These are phyloP conservation scores for Julus scandinavius DNA, from an alignment of 2,888 invertebrate species.

Conservation along the genomic window DNA sequence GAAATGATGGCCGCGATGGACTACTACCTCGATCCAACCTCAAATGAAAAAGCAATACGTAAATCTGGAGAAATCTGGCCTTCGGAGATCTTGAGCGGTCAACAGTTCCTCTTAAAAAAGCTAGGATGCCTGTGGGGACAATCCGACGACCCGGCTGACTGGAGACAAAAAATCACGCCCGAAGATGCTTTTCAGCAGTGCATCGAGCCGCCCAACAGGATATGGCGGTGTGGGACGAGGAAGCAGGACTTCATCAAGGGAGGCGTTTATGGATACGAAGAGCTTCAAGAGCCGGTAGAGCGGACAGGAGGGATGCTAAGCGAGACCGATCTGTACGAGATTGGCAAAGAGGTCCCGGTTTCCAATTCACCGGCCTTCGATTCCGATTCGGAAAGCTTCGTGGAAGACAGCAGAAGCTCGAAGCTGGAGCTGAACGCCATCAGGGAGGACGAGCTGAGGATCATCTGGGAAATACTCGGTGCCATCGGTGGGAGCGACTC, in stretches of 20 bases:
- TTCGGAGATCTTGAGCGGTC: too few relatives aligned
- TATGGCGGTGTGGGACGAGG: slow-evolving; percentile 29
- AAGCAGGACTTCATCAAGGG: slow-evolving; percentile 55
- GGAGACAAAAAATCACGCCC: neutral
- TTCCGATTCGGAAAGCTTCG: slow-evolving; percentile 52
- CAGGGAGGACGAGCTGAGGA: slow-evolving; percentile 56
- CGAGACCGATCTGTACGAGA: neutral
- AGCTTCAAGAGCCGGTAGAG: neutral
- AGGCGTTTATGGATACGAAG: slow-evolving; percentile 54
- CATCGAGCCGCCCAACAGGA: neutral
- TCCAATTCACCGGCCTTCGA: slow-evolving; percentile 48
- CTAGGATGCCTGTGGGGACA: neutral
- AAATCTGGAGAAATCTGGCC: neutral
- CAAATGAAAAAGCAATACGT: neutral
- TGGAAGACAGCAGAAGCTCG: slow-evolving; percentile 43
- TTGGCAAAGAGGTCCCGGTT: neutral
- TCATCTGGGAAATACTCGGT: slow-evolving; percentile 57
- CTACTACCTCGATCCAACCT: neutral
- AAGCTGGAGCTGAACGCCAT: slow-evolving; percentile 21
- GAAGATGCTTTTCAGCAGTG: neutral
- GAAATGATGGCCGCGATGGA: slow-evolving; percentile 17
- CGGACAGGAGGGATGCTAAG: neutral
- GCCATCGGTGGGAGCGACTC: slow-evolving; percentile 40
- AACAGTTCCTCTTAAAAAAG: neutral
- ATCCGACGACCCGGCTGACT: neutral